These are phyloP conservation scores for Agonopterix subpropinquella DNA, from an alignment of 2,888 invertebrate species.

Conservation along the genomic window DNA sequence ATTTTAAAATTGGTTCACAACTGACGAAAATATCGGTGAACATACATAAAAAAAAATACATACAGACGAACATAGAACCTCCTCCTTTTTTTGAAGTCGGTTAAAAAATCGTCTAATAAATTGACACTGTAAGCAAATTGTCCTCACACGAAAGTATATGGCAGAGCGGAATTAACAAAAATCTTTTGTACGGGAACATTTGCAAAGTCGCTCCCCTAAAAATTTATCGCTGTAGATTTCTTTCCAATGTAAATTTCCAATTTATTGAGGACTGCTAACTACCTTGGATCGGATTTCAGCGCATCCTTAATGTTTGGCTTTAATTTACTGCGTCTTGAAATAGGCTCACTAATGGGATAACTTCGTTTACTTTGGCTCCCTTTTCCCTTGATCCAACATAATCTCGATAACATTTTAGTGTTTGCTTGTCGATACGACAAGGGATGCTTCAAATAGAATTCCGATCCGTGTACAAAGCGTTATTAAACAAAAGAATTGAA, in stretches of 20 bases:
- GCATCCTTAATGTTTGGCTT: slow-evolving; percentile 27
- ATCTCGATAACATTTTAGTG: slow-evolving; percentile 14
- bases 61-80: too few relatives aligned
- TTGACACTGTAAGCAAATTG: too few relatives aligned
- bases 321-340: slow-evolving; percentile 37
- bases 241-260: slow-evolving; percentile 24
- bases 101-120: too few relatives aligned
- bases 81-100: too few relatives aligned
- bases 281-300: slow-evolving; percentile 24
- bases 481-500: too few relatives aligned
- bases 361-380: slow-evolving; percentile 23
- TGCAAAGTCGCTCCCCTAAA: not conserved
- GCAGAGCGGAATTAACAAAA: too few relatives aligned
- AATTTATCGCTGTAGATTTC: slow-evolving; percentile 16
- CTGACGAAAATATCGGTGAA: too few relatives aligned
- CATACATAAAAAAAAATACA: too few relatives aligned
- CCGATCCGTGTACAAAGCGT: too few relatives aligned
- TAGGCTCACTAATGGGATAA: slow-evolving; percentile 25
- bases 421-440: not conserved
- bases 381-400: slow-evolving; percentile 17
- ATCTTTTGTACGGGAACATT: too few relatives aligned
- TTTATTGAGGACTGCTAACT: slow-evolving; percentile 22
- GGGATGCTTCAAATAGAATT: not conserved
- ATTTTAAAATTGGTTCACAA: too few relatives aligned
- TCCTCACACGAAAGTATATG: too few relatives aligned